Base-by-base conservation (phyloP, 2,797 vertebrate genomes). In the Sphenodon punctatus region DNA sequence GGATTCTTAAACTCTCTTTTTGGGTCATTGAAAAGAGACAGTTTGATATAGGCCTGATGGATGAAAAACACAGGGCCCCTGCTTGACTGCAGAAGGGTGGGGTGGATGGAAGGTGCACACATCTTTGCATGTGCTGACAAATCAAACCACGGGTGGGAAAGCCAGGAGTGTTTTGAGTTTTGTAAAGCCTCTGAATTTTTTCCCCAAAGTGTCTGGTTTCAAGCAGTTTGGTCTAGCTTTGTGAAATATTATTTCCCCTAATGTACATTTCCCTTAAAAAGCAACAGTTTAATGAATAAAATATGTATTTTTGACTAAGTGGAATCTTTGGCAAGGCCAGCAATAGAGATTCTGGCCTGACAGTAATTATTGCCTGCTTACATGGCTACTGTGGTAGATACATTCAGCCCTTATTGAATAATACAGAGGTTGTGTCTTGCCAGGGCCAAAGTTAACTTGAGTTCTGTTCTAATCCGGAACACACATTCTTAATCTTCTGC, bases 281-380 rank as follows among this genome's bases (percentile, higher is more conserved):
- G 25, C 63, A 65, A 89, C 58, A 67, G 41, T 32, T 36, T 87
- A 85, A 91, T 91, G 89, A 71, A 25, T 84, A 90, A 89, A 90
- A 88, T 75, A 74, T 82, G 82, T 27, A 36, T 20, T 30, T 84
- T 68, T 64, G 74, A 77, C 32, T 69, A 69, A 71, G 10, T 78
- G 48, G 19, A 68, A 9, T 12, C 76, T 53, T 67, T 85, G 85
- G 20, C 36, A 68, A 88, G 88, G 43, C 39, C 58, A 56, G 48
- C 30, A 72, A 7, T 12, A 59, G 20, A 10, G 0, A 41, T 43
- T 80, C 25, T 22, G 55, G 11, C 80, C 74, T 75, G 46, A 73
- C 70, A 68, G 48, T 39, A 65, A 39, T 17, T 60, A 51, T 72
- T 87, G 3, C 8, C 46, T 81, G 2, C 69, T 85, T 39, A 16